Evolutionary conservation across 2,888 invertebrate genomes (phyloP), one percentile per base, ranked within the genome.

Genomic region (Melolontha melolontha): DNA sequence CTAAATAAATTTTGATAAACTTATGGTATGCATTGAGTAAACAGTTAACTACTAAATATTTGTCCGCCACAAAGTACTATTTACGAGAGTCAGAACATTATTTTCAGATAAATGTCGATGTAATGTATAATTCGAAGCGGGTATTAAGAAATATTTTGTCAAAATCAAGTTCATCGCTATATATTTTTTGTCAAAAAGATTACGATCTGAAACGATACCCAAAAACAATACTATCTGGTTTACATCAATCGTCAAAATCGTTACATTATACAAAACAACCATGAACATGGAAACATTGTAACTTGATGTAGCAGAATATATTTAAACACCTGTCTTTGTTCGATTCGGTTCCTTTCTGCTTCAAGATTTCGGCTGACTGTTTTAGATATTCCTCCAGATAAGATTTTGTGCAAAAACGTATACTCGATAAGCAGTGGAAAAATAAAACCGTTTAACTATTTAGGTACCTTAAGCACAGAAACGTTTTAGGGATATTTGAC

Each of bases 241-340:
- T 57, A 73, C 73, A 74, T 74, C 74, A 69, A 72, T 73, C 72
- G 69, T 67, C 64, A 68, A 66, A 72, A 71, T 73, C 72, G 72
- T 72, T 71, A 70, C 71, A 74, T 74, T 73, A 74, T 74, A 71
- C 74, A 50, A 67, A 73, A 74, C 74, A 73, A 71, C 71, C 71
- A 50, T 69, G 72, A 74, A 74, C 73, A 75, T 75, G 74, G 72
- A 75, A 71, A 73, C 74, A 73, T 29, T 67, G 67, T 66, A 68
- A 42, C 44, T 50, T 66, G 62, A 44, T 73, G 71, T 74, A 70
- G 62, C 55, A 44, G 69, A 70, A 73, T 74, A 71, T 55, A 71
- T 74, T 74, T 72, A 69, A 65, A 69, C 71, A 70, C 72, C 70
- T 70, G 69, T 71, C 69, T 65, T 71, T 71, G 68, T 72, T 64